phyloP scores from a whole-genome alignment of 2,797 vertebrate species.

The Meda fulgida region DNA sequence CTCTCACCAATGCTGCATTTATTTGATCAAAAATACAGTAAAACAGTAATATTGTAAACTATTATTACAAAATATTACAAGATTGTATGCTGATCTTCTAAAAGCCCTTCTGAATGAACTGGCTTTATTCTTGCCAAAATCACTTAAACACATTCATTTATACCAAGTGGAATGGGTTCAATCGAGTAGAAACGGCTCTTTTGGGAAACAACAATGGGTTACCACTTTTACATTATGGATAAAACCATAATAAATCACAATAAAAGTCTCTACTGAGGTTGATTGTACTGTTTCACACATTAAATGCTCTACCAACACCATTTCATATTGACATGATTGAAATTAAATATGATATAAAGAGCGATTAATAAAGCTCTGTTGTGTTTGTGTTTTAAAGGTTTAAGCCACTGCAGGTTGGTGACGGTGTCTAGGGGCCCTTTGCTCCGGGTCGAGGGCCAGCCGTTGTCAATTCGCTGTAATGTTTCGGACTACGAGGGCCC shows the following conservation, averaged over 20 bases:
- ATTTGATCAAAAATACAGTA: not conserved
- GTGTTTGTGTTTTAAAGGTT: conserved; percentile 67
- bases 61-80: not conserved
- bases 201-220: not conserved
- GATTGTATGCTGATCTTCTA: not conserved
- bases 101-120: not conserved
- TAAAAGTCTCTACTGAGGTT: not conserved
- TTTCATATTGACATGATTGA: not conserved
- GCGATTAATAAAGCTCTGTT: not conserved
- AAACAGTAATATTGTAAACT: not conserved
- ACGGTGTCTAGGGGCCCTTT: conserved; percentile 84
- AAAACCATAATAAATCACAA: not conserved
- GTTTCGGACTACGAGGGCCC: conserved; percentile 90
- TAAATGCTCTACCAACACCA: not conserved
- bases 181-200: not conserved
- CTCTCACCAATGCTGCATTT: not conserved
- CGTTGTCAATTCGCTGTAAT: conserved; percentile 85
- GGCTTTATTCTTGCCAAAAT: not conserved
- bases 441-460: conserved; percentile 85
- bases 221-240: no score
- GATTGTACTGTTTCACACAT: not conserved
- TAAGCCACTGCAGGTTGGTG: conserved; percentile 83
- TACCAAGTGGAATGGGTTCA: not conserved
- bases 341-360: not conserved
- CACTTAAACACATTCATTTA: not conserved